Evolutionary conservation across 2,797 vertebrate species (phyloP), one percentile per base, ranked within the genome.

Genomic region (Alcedo quadribrachys): DNA sequence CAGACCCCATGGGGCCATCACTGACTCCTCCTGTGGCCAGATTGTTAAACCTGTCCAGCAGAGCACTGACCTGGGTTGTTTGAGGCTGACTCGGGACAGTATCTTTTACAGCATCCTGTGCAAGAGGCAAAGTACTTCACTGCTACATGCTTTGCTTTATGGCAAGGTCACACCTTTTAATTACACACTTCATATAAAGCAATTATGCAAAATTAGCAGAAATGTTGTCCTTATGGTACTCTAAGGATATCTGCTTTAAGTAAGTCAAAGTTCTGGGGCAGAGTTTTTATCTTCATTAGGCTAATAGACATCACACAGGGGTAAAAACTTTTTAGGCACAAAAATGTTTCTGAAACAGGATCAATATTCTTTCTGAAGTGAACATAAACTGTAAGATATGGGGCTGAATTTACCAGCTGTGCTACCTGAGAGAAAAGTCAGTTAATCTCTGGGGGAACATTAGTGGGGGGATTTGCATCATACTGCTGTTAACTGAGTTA

Each of bases 141-240:
- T 58, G 20, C 7, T 5, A 7, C 6, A 1, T 5, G 21, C 18
- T 70, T 5, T 68, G 30, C 16, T 62, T 27, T 53, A 33, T 8
- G 12, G 27, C 11, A 51, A 40, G 46, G 24, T 28, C 25, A 21
- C 17, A 32, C 8, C 50, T 71, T 68, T 11, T 40, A 12, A 25
- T 55, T 9, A 12, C 5, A 1, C 2, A 8, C 10, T 62, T 17
- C 55, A 22, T 1, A 5, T 2, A 20, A 4, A 61, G 24, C 20
- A 79, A 9, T 24, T 15, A 5, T 12, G 60, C 42, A 70, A 22
- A 46, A 18, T 35, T 11, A 6, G 8, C 53, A 70, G 33, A 10
- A 7, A 32, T 33, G 14, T 8, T 25, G 9, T 3, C 37, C 16
- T 2, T 42, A 3, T 4, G 7, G 12, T 17, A 45, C 18, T 58